Evolutionary conservation across 1,140 invertebrate species (phyloP), one percentile per base, ranked within the genome.

Genomic region (Radopholus similis): DNA sequence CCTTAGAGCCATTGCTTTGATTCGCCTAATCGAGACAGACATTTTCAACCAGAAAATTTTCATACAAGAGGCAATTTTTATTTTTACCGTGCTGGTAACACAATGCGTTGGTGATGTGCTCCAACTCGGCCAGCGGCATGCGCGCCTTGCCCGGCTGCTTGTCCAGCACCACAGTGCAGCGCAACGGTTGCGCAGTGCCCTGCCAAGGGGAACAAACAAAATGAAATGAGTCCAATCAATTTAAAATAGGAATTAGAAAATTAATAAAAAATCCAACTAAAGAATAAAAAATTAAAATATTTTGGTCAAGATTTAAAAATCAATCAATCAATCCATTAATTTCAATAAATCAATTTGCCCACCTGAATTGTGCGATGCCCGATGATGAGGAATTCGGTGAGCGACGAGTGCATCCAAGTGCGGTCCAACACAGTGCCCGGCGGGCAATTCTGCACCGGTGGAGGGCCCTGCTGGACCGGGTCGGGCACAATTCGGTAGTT

Each of bases 171-270:
- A 70, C 68, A 32, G 68, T 72, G 37, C 69, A 70, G 15, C 68
- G 68, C n/a, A 57, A 38, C n/a, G 68, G 68, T 15, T 71, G 68
- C 1, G 68, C 68, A 30, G 68, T 70, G 13, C 68, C 68, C 68
- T 70, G 2, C 30, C 57, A 71, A 35, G 23, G 18, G 26, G n/a
- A n/a, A n/a, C n/a, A n/a, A n/a, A n/a, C n/a, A n/a, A n/a, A n/a
- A n/a, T n/a, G n/a, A n/a, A n/a, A n/a, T n/a, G n/a, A n/a, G n/a
- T n/a, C n/a, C n/a, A n/a, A n/a, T n/a, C n/a, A n/a, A n/a, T n/a
- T n/a, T n/a, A n/a, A n/a, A n/a, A n/a, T n/a, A n/a, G n/a, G n/a
- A n/a, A n/a, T n/a, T n/a, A n/a, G n/a, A n/a, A n/a, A n/a, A n/a
- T n/a, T n/a, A n/a, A n/a, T n/a, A n/a, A n/a, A n/a, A n/a, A n/a